Percentiles rank a stretch among this genome's conserved stretches.
phyloP scores from a whole-genome alignment of 2,797 vertebrate genomes.

The Spinus olivaceus region DNA sequence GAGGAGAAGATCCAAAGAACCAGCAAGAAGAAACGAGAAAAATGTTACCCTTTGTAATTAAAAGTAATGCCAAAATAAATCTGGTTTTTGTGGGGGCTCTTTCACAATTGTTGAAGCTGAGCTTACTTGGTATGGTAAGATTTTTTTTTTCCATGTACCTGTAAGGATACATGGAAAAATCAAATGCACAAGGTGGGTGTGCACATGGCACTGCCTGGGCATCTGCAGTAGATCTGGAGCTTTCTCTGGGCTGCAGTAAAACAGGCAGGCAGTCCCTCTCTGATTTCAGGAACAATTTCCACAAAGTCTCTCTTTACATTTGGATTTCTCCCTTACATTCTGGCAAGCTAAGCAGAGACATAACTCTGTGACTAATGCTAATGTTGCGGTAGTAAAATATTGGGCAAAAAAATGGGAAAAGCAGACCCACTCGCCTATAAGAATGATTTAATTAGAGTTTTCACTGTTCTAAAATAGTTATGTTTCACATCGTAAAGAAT shows the following conservation, averaged over 20 bases:
- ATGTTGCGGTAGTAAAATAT: constrained; percentile 35
- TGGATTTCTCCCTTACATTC: neutral
- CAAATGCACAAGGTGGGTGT: neutral
- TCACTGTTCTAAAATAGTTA: constrained; percentile 42
- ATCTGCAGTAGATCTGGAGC: neutral
- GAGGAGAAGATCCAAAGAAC: neutral
- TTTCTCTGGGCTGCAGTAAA: neutral
- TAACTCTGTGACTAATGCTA: constrained; percentile 32
- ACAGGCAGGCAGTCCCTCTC: neutral
- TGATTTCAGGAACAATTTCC: neutral
- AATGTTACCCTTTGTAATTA: neutral
- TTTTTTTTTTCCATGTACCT: neutral
- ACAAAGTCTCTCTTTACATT: neutral
- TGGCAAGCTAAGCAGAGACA: constrained; percentile 6
- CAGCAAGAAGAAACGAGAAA: neutral
- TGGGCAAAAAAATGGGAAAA: constrained; percentile 47
- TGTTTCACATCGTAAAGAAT: constrained; percentile 41
- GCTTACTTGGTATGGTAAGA: neutral
- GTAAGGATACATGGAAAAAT: neutral
- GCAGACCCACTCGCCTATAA: neutral
- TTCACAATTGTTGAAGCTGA: neutral
- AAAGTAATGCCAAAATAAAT: neutral
- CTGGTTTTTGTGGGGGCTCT: neutral
- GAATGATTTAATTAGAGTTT: constrained; percentile 62
- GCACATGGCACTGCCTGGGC: neutral